Evolutionary conservation across 35 echinoderm and acorn worm species (phyloP), one percentile per base, ranked within the genome.

Genomic region (Ptychodera flava): DNA sequence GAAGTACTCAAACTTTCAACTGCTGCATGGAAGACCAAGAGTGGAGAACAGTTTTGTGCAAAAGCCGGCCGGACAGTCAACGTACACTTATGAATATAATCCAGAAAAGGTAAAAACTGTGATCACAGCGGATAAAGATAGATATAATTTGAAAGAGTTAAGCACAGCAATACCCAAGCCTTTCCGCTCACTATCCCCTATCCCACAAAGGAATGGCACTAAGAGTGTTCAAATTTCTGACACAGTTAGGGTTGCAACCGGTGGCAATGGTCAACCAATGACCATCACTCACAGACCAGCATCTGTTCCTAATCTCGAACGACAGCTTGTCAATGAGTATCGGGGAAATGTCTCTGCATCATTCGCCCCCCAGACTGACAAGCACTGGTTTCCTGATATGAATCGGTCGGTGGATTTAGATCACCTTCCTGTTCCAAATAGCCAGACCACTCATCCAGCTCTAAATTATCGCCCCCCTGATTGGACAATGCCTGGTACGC

Each of bases 61-160:
- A 86, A 94, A 94, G 38, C 92, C 93, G 10, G 81, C 81, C n/a
- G 76, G 89, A 30, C 95, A 98, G 88, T 94, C 95, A 29, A 90
- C 84, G 0, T 98, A 94, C 35, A 88, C 90, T 36, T 89, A 92
- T 78, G 93, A 92, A 37, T 94, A 92, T 85, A 94, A 86, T 76
- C 95, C 95, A 1, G 95, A 98, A 76, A 89, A 92, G n/a, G 88
- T 98, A 0, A 94, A 93, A 77, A 90, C 88, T 31, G 86, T 93
- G 31, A 33, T 77, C 15, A 94, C 93, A 35, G 82, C 81, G 0
- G 86, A 83, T 1, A 82, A 91, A 36, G 83, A 37, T 76, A 78
- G 35, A 79, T 86, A 89, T 35, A 88, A 98, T 75, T 77, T 90
- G 28, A 64, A 79, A 75, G 88, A 94, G 22, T 78, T 94, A 22